Base-by-base conservation (phyloP, 2,888 invertebrate species). In the Embidobia sp. region DNA sequence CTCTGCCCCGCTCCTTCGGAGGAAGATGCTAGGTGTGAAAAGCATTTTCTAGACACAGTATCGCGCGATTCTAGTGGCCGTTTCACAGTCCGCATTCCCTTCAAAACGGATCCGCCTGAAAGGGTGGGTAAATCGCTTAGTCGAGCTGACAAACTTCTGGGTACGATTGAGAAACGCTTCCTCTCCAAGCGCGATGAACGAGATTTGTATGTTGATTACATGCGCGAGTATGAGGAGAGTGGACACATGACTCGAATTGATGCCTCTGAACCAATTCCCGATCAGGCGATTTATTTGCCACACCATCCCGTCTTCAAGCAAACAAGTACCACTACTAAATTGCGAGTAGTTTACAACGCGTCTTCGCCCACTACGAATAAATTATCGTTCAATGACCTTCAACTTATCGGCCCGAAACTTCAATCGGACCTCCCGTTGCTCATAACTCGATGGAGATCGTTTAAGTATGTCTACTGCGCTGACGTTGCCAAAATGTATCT, bases 341-440 rank as follows among this genome's bases (percentile, higher is more conserved):
- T 44, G 2, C 1, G 44, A 11, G 44, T 44, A 2, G 44, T 44
- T 6, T 44, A 22, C 4, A 44, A 44, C 10, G 44, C 22, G 10
- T 44, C 22, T 11, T 2, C 44, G 3, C 22, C 7, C 8, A 44
- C 44, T 4, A 8, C 22, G 3, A 44, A 10, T 16, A 11, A 6
- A 2, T 3, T 3, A 1, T 22, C 44, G 5, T 6, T 44, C 10
- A 44, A 26, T 26, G 44, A 44, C 2, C 8, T 44, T 3, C 44
- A 44, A 26, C 10, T n/a, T 6, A 10, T 44, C n/a, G 44, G 44
- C 16, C 44, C 44, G 5, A 44, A 44, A 26, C 44, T 44, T 8
- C 44, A 44, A 22, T 11, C 26, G 0, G 22, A 44, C 6, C 11
- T 44, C 6, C 26, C 44, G 1, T 4, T 44, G 6, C 44, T 44